Evolutionary conservation across 2,797 vertebrate species (phyloP).

Genomic region (Glossophaga mutica): DNA sequence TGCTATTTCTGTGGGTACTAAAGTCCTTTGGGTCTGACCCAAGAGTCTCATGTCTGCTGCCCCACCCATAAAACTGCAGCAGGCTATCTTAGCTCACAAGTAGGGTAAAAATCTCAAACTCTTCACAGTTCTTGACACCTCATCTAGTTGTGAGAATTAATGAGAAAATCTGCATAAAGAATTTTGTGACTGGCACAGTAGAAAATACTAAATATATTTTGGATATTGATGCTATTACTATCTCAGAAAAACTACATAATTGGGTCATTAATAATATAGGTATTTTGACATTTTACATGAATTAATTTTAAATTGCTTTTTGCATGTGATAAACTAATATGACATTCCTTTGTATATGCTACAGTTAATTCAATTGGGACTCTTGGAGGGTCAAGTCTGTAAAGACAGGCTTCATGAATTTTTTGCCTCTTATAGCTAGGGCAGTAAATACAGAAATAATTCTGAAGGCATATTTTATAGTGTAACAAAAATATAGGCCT

Average conservation of each 20-base stretch:
- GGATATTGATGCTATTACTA: background rate
- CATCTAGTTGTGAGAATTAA: background rate
- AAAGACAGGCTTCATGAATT: background rate
- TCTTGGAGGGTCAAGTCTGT: background rate
- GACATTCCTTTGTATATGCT: background rate
- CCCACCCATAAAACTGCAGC: background rate
- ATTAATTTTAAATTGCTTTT: background rate
- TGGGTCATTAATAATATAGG: background rate
- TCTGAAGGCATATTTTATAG: conserved; percentile 1
- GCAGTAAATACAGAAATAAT: background rate
- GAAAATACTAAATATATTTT: background rate
- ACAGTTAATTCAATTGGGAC: background rate
- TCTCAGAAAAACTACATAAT: background rate
- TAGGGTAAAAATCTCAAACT: background rate
- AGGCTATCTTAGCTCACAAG: background rate
- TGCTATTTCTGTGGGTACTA: background rate
- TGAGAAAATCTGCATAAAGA: background rate
- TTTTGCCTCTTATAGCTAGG: background rate
- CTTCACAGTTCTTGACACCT: background rate
- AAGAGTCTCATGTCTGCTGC: background rate
- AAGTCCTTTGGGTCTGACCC: background rate
- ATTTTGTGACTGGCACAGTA: background rate
- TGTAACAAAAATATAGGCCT: conserved; percentile 21
- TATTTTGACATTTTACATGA: conserved; percentile 6
- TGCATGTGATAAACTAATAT: background rate